These are phyloP conservation scores for Aphelocoma californica DNA, from an alignment of 2,797 vertebrate genomes.

Conservation along the genomic window DNA sequence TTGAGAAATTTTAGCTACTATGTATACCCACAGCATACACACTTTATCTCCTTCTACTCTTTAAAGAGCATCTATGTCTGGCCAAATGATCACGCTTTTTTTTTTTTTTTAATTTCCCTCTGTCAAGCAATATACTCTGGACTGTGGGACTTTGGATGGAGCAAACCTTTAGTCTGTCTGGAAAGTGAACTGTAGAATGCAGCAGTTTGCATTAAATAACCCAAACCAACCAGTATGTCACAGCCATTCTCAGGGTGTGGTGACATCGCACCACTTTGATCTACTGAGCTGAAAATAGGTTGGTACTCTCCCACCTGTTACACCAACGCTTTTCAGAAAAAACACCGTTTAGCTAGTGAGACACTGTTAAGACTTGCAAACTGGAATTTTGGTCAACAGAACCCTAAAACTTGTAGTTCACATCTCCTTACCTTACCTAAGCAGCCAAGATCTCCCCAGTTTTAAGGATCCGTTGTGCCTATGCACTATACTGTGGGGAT, in stretches of 20 bases:
- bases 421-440: not conserved
- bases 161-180: not conserved
- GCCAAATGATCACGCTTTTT: rapidly evolving
- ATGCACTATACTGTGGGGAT: not conserved
- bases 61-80: not conserved
- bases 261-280: not conserved
- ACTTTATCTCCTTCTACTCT: not conserved
- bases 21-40: not conserved
- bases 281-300: not conserved
- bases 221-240: not conserved
- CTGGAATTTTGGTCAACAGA: not conserved
- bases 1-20: not conserved
- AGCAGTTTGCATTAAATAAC: not conserved
- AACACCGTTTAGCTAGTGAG: not conserved
- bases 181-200: not conserved
- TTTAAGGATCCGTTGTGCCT: not conserved
- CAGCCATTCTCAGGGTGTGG: not conserved
- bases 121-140: not conserved
- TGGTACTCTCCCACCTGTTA: not conserved
- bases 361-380: not conserved
- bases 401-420: not conserved
- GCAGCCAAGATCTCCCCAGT: not conserved
- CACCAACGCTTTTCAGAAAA: not conserved
- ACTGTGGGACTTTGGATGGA: not conserved
- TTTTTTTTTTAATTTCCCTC: not conserved